Conservation (phyloP, 2,113 vertebrate species). For the Taxidea taxus region DNA sequence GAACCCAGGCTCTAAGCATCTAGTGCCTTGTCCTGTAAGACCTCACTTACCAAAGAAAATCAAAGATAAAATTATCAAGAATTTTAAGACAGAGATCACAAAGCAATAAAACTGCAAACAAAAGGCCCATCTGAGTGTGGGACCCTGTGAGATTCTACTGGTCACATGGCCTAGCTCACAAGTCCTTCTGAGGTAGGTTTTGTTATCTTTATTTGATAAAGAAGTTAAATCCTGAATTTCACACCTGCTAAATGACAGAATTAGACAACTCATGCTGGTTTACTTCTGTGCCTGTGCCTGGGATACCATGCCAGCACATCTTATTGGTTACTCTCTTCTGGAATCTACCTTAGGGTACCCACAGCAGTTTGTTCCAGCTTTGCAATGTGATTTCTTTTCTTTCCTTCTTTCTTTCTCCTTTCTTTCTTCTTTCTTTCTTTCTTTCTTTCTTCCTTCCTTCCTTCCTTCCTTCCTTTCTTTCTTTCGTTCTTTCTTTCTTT, state of each 20-base stretch:
- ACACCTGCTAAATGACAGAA: not conserved
- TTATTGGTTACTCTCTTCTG: not conserved
- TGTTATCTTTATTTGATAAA: not conserved
- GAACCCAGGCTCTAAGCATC: not conserved
- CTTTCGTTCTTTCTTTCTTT: too few relatives aligned
- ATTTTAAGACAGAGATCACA: not conserved
- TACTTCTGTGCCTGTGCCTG: not conserved
- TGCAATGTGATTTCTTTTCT: not conserved
- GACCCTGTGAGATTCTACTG: not conserved
- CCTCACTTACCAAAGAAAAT: not conserved
- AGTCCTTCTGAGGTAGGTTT: not conserved
- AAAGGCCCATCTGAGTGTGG: not conserved
- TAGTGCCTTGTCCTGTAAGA: not conserved
- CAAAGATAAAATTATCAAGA: not conserved
- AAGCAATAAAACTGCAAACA: not conserved
- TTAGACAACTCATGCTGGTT: not conserved
- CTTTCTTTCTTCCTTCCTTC: accelerated
- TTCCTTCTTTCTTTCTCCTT: too few relatives aligned
- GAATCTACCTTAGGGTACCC: not conserved
- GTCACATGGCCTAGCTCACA: not conserved
- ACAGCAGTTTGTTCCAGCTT: not conserved
- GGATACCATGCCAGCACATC: too few relatives aligned
- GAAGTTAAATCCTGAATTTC: not conserved
- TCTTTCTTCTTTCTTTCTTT: too few relatives aligned
- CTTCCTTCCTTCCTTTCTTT: too few relatives aligned